phyloP scores from a whole-genome alignment of 2,888 invertebrate species.

The Drosophila lutescens region DNA sequence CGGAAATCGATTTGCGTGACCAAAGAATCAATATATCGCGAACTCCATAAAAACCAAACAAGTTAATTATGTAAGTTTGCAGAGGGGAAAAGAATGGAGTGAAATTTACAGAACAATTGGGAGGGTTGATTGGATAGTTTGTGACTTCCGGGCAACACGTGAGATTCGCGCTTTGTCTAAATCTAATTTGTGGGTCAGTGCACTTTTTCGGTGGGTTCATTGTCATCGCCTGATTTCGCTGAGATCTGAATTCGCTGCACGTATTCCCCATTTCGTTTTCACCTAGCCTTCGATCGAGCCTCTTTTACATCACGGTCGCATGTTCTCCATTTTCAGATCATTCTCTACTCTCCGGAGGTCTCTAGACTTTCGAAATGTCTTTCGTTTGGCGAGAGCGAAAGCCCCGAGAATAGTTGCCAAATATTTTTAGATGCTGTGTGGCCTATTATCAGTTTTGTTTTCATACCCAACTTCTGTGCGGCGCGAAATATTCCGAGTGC shows the following conservation, averaged over 20 bases:
- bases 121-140: slow-evolving; percentile 7
- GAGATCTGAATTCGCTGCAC: slow-evolving; percentile 23
- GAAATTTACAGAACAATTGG: slow-evolving; percentile 1
- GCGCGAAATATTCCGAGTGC: slow-evolving; percentile 3
- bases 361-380: slow-evolving; percentile 27
- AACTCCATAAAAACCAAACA: slow-evolving; percentile 2
- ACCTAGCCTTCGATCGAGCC: slow-evolving; percentile 50
- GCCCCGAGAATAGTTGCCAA: slow-evolving; percentile 33
- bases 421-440: slow-evolving; percentile 67
- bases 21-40: slow-evolving; percentile 17
- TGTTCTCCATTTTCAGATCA: slow-evolving; percentile 14
- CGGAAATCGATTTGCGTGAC: slow-evolving; percentile 20
- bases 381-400: slow-evolving; percentile 11
- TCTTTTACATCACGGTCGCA: slow-evolving; percentile 32
- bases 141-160: slow-evolving; percentile 32
- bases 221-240: slow-evolving; percentile 55
- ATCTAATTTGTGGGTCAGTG: slow-evolving; percentile 63
- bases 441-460: slow-evolving; percentile 74
- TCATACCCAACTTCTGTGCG: slow-evolving; percentile 62
- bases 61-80: slow-evolving; percentile 62
- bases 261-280: slow-evolving; percentile 4
- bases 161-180: slow-evolving; percentile 12
- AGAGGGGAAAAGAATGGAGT: neutral
- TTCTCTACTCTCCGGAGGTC: slow-evolving; percentile 1
- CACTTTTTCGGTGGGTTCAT: slow-evolving; percentile 69